Percentiles rank a stretch among this genome's conserved stretches.
Evolutionary conservation across 2,888 invertebrate species (phyloP).

Genomic region (Metopia argyrocephala): DNA sequence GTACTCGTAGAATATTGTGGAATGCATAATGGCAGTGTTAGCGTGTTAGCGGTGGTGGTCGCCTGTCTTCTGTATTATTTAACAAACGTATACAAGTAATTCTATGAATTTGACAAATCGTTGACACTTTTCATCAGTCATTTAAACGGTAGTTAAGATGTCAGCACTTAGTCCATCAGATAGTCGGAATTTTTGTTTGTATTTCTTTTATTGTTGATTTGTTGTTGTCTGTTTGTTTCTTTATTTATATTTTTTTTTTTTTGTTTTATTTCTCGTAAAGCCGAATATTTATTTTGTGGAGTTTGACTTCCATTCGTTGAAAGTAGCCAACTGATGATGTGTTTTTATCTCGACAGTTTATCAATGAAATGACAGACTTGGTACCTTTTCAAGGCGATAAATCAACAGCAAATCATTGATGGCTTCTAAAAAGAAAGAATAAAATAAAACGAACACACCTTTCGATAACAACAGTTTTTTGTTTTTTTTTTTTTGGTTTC

Average conservation of each 20-base stretch:
- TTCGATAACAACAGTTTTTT: constrained; percentile 26
- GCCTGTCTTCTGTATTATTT: constrained; percentile 34
- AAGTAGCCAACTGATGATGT: constrained; percentile 1
- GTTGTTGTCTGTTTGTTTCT: not conserved
- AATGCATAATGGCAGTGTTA: not conserved
- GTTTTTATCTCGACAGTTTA: constrained; percentile 46
- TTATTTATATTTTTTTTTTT: not conserved
- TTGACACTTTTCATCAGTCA: constrained; percentile 59
- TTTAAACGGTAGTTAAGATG: constrained; percentile 62
- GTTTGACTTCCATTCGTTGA: not conserved
- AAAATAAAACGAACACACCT: constrained; percentile 47
- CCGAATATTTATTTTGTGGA: too few species aligned
- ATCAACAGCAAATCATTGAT: constrained; percentile 57
- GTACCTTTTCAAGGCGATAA: constrained; percentile 57
- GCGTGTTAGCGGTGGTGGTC: not conserved
- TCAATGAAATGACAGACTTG: constrained; percentile 63
- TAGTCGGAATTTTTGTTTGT: not conserved
- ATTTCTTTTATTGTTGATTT: not conserved
- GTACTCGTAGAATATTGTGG: not conserved
- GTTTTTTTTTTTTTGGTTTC: not conserved
- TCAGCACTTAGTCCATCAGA: constrained; percentile 29
- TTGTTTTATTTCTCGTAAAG: too few species aligned
- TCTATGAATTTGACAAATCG: constrained; percentile 61
- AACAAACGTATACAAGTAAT: constrained; percentile 41
- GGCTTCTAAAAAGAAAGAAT: constrained; percentile 44